Evolutionary conservation across 2,113 vertebrate genomes (phyloP).

Genomic region (Campylomormyrus numenius): DNA sequence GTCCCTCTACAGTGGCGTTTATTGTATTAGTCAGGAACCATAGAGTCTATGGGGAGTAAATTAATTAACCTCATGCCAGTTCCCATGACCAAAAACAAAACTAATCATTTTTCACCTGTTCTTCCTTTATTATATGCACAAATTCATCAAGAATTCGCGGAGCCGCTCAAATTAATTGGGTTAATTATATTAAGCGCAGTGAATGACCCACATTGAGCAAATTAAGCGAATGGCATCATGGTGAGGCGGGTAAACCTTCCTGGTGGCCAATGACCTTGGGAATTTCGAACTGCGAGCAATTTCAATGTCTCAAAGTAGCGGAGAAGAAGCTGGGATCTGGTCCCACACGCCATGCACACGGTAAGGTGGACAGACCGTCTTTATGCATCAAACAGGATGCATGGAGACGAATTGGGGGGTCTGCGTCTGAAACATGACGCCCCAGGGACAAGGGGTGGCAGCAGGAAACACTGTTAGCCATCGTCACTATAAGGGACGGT

Average conservation of each 20-base stretch:
- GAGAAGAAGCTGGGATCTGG: neutral
- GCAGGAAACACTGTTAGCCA: neutral
- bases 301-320: neutral
- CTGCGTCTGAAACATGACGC: neutral
- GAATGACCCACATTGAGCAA: neutral
- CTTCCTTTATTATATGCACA: neutral
- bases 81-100: neutral
- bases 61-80: neutral
- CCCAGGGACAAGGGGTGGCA: neutral
- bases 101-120: conserved; percentile 8
- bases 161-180: neutral
- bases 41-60: neutral
- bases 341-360: neutral
- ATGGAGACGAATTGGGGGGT: neutral
- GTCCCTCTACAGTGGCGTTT: neutral
- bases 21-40: neutral
- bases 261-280: neutral
- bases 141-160: neutral
- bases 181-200: neutral
- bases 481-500: neutral
- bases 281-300: neutral
- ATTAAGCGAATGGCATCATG: neutral
- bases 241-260: neutral
- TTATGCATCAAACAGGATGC: neutral
- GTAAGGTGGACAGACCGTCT: neutral